These are phyloP conservation scores for Sitta carolinensis DNA, from an alignment of 2,797 vertebrate genomes.

Conservation along the genomic window DNA sequence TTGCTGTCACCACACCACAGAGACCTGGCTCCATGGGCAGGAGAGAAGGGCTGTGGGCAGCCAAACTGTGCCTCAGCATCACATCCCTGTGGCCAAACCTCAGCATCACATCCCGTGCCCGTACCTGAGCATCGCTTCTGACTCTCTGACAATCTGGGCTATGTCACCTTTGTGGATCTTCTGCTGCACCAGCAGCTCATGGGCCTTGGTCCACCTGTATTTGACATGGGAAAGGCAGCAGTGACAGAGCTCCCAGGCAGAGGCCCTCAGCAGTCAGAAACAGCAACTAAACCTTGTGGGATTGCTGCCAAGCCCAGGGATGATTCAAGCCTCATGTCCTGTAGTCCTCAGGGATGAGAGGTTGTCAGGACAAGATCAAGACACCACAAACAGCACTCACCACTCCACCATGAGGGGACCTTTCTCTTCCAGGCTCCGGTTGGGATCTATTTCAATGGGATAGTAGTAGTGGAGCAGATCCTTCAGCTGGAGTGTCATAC, in stretches of 20 bases:
- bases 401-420: slow-evolving; percentile 91
- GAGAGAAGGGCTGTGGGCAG: too few relatives aligned
- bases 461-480: slow-evolving; percentile 86
- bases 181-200: slow-evolving; percentile 84
- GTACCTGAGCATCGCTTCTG: slow-evolving; percentile 87
- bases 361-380: background rate
- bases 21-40: too few relatives aligned
- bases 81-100: background rate
- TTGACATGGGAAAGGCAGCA: background rate
- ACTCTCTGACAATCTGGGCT: slow-evolving; percentile 80
- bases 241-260: background rate
- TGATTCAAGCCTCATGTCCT: background rate
- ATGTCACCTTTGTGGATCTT: slow-evolving; percentile 84
- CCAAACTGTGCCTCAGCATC: background rate
- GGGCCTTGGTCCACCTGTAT: slow-evolving; percentile 90
- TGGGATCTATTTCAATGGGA: slow-evolving; percentile 89
- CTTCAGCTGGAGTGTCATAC: slow-evolving; percentile 72
- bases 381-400: slow-evolving; percentile 71
- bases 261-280: background rate
- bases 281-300: background rate
- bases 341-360: background rate
- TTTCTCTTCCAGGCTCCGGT: slow-evolving; percentile 82
- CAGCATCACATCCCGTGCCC: background rate
- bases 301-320: fast-evolving
- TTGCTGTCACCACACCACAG: background rate